Percentiles rank a stretch among this genome's conserved stretches.
These are phyloP conservation scores for Phataginus tetradactyla DNA, from an alignment of 2,797 vertebrate genomes.

Conservation along the genomic window DNA sequence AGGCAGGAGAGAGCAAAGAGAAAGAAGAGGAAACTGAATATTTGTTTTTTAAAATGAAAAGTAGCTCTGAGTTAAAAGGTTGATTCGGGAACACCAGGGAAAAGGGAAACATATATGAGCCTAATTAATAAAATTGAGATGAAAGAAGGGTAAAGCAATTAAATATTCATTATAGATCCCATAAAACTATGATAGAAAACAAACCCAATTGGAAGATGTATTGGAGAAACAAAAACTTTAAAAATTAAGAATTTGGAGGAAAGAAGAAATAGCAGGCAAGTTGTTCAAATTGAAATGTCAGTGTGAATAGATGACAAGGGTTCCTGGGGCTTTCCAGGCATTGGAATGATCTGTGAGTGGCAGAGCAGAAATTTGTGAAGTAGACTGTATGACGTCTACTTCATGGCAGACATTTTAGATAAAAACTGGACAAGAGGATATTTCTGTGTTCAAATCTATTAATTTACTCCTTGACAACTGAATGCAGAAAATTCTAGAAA, in stretches of 20 bases:
- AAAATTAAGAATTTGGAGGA: slow-evolving; percentile 55
- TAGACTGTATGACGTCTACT: neutral
- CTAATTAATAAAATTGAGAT: slow-evolving; percentile 82
- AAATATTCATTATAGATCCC: slow-evolving; percentile 81
- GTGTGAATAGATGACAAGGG: neutral
- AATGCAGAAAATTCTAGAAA: neutral
- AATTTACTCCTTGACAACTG: neutral
- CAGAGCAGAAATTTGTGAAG: neutral
- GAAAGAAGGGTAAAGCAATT: slow-evolving; percentile 77
- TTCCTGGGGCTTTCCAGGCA: neutral
- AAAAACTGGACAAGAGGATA: neutral
- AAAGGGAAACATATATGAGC: slow-evolving; percentile 72
- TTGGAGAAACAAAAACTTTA: slow-evolving; percentile 65
- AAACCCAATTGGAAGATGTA: slow-evolving; percentile 66
- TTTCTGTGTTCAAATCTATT: neutral
- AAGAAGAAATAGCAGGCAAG: slow-evolving; percentile 38
- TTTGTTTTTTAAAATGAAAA: slow-evolving; percentile 56
- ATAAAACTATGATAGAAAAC: slow-evolving; percentile 72
- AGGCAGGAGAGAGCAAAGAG: neutral
- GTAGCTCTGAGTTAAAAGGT: slow-evolving; percentile 74
- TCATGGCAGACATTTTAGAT: neutral
- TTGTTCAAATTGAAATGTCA: neutral
- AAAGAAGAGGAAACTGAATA: slow-evolving; percentile 34
- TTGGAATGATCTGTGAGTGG: neutral
- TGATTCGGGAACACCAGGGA: slow-evolving; percentile 70